Evolutionary conservation across 2,113 vertebrate species (phyloP).

Genomic region (Rynchops niger): DNA sequence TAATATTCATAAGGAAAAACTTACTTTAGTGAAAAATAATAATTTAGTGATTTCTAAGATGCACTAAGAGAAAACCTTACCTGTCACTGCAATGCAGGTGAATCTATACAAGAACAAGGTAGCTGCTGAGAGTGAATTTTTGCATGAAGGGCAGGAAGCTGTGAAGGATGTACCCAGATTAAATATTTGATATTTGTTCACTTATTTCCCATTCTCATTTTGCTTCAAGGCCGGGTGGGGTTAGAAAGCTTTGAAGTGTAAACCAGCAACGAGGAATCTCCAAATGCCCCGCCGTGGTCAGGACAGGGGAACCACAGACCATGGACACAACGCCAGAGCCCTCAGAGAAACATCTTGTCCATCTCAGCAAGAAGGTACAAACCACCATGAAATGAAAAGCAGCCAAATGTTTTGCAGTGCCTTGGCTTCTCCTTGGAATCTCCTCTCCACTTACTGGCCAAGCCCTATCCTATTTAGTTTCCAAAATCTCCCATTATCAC

Average conservation of each 20-base stretch:
- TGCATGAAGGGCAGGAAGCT: background rate
- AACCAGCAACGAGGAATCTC: background rate
- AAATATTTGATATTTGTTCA: background rate
- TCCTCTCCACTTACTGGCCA: background rate
- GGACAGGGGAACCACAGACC: background rate
- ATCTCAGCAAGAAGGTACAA: conserved; percentile 24
- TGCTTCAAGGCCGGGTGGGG: background rate
- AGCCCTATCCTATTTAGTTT: background rate
- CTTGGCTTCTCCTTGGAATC: background rate
- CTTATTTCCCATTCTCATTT: background rate
- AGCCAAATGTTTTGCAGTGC: background rate
- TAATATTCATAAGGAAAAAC: background rate
- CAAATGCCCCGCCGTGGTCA: background rate
- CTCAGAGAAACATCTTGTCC: conserved; percentile 26
- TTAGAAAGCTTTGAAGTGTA: background rate
- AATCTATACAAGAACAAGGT: background rate
- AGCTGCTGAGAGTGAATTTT: background rate
- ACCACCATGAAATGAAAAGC: background rate
- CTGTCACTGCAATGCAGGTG: background rate
- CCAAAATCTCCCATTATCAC: background rate
- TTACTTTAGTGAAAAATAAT: background rate
- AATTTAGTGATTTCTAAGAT: background rate
- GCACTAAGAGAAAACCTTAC: background rate
- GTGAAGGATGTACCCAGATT: background rate
- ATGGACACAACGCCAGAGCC: background rate